A percentile compares a stretch with the other conserved stretches of the same genome.
These are phyloP conservation scores for Acinonyx jubatus DNA, from an alignment of 2,113 vertebrate species.

Conservation along the genomic window DNA sequence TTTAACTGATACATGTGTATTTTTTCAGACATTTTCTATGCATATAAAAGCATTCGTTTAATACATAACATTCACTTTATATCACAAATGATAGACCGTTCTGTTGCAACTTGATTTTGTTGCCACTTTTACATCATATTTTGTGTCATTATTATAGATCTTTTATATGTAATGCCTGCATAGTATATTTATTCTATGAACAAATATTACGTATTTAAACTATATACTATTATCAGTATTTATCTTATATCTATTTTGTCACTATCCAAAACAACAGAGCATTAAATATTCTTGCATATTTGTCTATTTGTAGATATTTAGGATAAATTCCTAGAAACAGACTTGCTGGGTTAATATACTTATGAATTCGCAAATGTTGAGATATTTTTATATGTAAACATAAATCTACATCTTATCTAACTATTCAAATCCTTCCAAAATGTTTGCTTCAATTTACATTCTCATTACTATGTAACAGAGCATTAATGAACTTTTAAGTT, in stretches of 20 bases:
- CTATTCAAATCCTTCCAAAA: neutral
- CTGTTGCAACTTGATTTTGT: neutral
- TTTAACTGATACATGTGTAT: neutral
- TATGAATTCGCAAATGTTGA: neutral
- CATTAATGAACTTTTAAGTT: neutral
- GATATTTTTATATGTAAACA: neutral
- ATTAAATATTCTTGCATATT: neutral
- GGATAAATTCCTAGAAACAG: neutral
- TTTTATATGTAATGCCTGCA: neutral
- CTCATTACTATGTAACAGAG: neutral
- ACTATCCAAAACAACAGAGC: neutral
- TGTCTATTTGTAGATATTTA: neutral
- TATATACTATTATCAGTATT: neutral
- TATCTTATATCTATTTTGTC: neutral
- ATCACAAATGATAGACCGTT: neutral
- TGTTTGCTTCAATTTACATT: neutral
- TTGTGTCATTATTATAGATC: neutral
- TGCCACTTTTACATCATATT: neutral
- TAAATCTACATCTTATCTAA: neutral
- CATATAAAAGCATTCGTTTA: neutral
- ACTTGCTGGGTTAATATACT: neutral
- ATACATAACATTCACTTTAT: neutral
- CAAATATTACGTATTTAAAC: neutral
- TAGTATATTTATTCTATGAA: neutral
- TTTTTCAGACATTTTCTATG: neutral